These are phyloP conservation scores for Pseudopipra pipra DNA, from an alignment of 2,113 vertebrate genomes.

Conservation along the genomic window DNA sequence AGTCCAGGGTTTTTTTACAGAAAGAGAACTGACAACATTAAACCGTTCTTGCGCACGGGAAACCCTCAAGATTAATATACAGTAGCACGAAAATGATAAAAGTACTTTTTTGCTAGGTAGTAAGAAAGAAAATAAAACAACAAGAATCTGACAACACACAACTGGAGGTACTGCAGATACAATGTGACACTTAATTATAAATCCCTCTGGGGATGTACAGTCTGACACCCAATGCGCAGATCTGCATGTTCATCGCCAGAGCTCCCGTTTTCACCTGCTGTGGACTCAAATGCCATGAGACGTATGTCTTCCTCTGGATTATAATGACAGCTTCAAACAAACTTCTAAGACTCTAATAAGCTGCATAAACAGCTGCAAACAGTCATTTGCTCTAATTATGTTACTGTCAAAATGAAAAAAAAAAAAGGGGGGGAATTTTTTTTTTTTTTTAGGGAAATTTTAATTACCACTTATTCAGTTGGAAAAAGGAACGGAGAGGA, in stretches of 20 bases:
- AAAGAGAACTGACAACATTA: constrained; percentile 21
- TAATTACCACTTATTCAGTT: constrained; percentile 32
- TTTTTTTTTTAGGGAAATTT: not conserved
- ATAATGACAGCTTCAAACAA: constrained; percentile 9
- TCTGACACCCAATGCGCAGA: constrained; percentile 19
- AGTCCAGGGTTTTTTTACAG: not conserved
- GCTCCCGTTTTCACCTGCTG: constrained; percentile 3
- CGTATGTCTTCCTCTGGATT: not conserved
- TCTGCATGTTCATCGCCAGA: not conserved
- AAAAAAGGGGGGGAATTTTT: accelerated
- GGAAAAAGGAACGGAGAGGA: not conserved
- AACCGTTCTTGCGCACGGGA: constrained; percentile 9
- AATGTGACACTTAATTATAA: constrained; percentile 35
- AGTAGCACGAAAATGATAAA: not conserved
- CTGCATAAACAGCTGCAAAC: constrained; percentile 36
- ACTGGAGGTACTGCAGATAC: not conserved
- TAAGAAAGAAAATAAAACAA: constrained; percentile 41
- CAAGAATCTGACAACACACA: constrained; percentile 34
- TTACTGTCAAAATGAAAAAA: constrained; percentile 10
- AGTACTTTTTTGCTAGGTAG: constrained; percentile 15
- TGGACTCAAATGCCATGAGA: not conserved
- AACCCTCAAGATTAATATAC: constrained; percentile 8
- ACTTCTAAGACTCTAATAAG: constrained; percentile 37
- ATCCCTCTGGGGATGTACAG: not conserved
- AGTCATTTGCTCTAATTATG: constrained; percentile 40